Conservation (phyloP, 2,797 vertebrate genomes). For the Lacerta viridis region DNA sequence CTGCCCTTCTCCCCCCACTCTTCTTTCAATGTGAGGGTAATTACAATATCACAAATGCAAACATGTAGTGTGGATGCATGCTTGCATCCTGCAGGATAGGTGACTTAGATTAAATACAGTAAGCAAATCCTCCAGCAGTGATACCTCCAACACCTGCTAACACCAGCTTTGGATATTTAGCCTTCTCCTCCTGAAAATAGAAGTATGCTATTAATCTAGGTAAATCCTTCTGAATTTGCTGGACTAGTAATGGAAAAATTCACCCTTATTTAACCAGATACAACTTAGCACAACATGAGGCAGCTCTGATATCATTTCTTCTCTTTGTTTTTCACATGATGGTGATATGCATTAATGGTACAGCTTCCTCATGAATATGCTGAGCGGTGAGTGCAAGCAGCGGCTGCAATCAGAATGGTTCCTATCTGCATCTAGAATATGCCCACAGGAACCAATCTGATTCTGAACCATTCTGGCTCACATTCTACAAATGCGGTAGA, state of each 20-base stretch:
- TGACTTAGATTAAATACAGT: not conserved
- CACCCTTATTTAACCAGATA: not conserved
- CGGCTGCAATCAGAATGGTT: not conserved
- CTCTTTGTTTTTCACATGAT: not conserved
- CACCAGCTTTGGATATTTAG: not conserved
- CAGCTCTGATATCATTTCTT: not conserved
- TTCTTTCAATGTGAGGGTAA: not conserved
- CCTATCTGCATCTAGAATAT: not conserved
- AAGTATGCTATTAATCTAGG: not conserved
- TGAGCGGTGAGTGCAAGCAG: not conserved
- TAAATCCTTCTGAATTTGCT: not conserved
- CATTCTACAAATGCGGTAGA: not conserved
- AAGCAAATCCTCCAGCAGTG: not conserved
- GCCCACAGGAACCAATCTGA: not conserved
- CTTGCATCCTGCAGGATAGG: not conserved
- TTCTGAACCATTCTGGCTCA: not conserved
- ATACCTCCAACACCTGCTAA: not conserved
- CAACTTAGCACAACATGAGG: not conserved
- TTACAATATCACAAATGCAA: not conserved
- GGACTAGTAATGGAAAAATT: not conserved
- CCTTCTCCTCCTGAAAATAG: not conserved
- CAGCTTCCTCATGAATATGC: not conserved
- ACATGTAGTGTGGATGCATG: not conserved
- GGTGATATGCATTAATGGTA: not conserved
- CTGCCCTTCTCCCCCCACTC: not conserved